Evolutionary conservation across 2,888 invertebrate species (phyloP), one percentile per base, ranked within the genome.

Genomic region (Molanna angustata): DNA sequence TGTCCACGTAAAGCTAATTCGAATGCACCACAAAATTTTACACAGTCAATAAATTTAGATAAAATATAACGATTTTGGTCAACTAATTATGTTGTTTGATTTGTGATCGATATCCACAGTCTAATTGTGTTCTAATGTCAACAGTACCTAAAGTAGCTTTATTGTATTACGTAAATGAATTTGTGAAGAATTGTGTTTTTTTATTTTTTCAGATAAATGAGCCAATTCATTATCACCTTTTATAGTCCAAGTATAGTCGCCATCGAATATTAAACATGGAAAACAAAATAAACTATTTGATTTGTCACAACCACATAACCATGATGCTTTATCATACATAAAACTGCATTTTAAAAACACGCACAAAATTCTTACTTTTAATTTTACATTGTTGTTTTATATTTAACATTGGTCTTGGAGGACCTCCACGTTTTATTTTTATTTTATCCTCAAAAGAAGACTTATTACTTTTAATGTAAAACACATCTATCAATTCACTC

Each of bases 11-110:
- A 51, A 4, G 66, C 62, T 4, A 65, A 45, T 57, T 67, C 64
- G 56, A 64, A 65, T n/a, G 56, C 59, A 4, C 63, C 63, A 61
- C 64, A 67, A 61, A 66, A 66, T 46, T 64, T 61, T 14, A 68
- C 61, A 53, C 63, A 65, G 41, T 65, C 52, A 13, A 66, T 65
- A 42, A 66, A 59, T 61, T 61, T 63, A 1, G 60, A 54, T 49
- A 65, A 56, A 31, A 62, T 54, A 27, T 59, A 55, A 45, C 63
- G 56, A 42, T 63, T 62, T 56, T 62, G 55, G 40, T 32, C 31
- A 61, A 19, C 52, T 56, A 52, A 33, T 61, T 62, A 35, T 60
- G 47, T 32, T 57, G 48, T 40, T 47, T 6, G 6, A 61, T 61
- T 32, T n/a, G 11, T 27, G 14, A 4, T 39, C 35, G 19, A 37